Evolutionary conservation across 2,113 vertebrate species (phyloP).

Genomic region (Ceyx melanurus): DNA sequence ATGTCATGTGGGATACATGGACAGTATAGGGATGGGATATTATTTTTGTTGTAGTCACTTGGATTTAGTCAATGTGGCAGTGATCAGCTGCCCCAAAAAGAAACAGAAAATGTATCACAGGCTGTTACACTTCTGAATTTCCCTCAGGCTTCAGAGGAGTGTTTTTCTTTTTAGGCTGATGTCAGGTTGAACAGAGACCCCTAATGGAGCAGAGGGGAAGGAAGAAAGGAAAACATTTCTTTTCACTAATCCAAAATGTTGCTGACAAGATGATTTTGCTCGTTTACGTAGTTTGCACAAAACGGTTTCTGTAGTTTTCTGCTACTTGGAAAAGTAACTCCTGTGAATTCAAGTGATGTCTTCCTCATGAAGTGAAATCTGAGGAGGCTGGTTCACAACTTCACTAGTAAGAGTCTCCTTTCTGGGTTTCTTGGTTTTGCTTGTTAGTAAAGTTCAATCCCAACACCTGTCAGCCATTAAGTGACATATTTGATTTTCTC

Average conservation of each 20-base stretch:
- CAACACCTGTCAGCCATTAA: background rate
- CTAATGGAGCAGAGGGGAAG: background rate
- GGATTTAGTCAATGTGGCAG: background rate
- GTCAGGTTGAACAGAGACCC: background rate
- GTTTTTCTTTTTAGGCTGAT: background rate
- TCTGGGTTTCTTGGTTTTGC: background rate
- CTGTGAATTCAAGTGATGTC: background rate
- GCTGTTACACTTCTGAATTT: background rate
- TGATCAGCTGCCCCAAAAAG: background rate
- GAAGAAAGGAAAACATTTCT: background rate
- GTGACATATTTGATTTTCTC: background rate
- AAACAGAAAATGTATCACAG: background rate
- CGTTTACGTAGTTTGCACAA: background rate
- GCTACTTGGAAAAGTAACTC: background rate
- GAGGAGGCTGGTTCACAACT: background rate
- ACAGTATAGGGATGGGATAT: rapidly evolving
- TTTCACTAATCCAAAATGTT: background rate
- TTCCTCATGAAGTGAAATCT: background rate
- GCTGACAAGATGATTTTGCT: background rate
- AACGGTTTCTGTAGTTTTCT: background rate
- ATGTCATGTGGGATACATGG: background rate
- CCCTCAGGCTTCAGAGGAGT: background rate
- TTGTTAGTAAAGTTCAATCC: background rate
- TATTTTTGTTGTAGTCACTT: background rate
- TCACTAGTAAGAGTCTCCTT: background rate